phyloP scores from a whole-genome alignment of 2,113 vertebrate genomes.

The Apus apus region DNA sequence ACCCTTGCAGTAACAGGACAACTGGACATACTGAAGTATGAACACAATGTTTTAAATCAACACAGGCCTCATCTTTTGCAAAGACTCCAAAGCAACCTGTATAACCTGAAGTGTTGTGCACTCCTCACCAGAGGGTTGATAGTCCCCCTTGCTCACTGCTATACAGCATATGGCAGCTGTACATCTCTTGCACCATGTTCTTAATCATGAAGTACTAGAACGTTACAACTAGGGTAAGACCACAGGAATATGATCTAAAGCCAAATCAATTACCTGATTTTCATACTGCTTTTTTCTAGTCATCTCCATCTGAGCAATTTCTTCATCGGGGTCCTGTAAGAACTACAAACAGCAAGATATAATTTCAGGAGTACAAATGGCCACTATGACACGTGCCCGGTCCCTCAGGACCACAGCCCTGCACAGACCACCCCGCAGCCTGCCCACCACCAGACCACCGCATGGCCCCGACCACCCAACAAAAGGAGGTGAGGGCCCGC shows the following conservation, averaged over 20 bases:
- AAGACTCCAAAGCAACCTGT: not conserved
- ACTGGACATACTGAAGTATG: not conserved
- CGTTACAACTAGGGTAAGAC: not conserved
- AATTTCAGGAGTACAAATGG: not conserved
- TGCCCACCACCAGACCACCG: not conserved
- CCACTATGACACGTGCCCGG: rapidly evolving
- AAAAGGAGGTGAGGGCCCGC: not conserved
- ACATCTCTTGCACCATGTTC: rapidly evolving
- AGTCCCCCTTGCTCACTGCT: not conserved
- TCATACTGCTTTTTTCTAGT: slow-evolving; percentile 80
- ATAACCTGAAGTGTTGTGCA: not conserved
- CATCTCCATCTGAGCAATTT: slow-evolving; percentile 77
- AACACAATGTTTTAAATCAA: not conserved
- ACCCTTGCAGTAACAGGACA: not conserved
- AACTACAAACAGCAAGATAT: slow-evolving; percentile 72
- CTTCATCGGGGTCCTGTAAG: slow-evolving; percentile 91
- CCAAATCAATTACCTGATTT: slow-evolving; percentile 73
- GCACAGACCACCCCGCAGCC: not conserved
- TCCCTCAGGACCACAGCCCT: not conserved
- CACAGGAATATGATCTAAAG: not conserved
- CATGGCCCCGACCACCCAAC: not conserved
- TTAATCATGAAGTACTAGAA: rapidly evolving
- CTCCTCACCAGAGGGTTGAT: not conserved
- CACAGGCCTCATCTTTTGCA: not conserved
- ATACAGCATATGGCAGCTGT: rapidly evolving